Conservation (phyloP, 2,888 invertebrate genomes). For the Caenorhabditis sulstoni region DNA sequence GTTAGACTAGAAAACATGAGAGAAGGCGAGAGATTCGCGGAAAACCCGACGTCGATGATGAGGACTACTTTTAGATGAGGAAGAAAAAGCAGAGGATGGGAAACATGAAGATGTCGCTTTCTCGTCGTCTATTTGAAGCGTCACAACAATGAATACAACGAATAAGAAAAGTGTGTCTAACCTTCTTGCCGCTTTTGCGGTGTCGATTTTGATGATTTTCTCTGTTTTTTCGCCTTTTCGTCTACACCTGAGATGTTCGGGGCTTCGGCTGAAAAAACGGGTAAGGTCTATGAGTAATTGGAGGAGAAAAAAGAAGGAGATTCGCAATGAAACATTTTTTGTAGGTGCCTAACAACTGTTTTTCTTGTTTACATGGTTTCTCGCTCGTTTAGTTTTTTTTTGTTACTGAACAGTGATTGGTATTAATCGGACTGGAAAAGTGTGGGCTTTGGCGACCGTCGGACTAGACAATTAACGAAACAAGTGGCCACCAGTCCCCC, state of each 20-base stretch:
- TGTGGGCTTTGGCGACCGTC: too few species aligned
- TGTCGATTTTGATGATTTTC: constrained; percentile 48
- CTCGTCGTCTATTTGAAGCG: background rate
- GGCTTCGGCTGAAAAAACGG: constrained; percentile 42
- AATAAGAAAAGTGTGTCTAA: constrained; percentile 17
- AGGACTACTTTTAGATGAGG: background rate
- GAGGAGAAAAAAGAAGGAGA: background rate
- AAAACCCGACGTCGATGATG: too few species aligned
- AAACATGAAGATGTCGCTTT: constrained; percentile 29
- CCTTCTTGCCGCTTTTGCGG: constrained; percentile 50
- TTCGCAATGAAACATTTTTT: too few species aligned
- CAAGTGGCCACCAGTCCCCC: constrained; percentile 38
- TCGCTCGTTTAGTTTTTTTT: constrained; percentile 26
- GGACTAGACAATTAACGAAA: constrained; percentile 53
- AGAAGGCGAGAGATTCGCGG: background rate
- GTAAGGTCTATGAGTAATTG: background rate
- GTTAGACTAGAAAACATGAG: constrained; percentile 4
- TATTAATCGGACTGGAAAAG: too few species aligned
- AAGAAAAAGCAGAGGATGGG: background rate
- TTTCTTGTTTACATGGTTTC: too few species aligned
- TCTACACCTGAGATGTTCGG: constrained; percentile 29
- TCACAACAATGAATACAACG: too few species aligned
- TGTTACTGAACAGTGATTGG: constrained; percentile 33
- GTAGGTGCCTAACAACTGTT: too few species aligned
- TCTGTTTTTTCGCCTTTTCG: constrained; percentile 46